Percentiles rank a stretch among this genome's conserved stretches.
phyloP scores from a whole-genome alignment of 2,888 invertebrate species.

The Liposcelis brunnea region DNA sequence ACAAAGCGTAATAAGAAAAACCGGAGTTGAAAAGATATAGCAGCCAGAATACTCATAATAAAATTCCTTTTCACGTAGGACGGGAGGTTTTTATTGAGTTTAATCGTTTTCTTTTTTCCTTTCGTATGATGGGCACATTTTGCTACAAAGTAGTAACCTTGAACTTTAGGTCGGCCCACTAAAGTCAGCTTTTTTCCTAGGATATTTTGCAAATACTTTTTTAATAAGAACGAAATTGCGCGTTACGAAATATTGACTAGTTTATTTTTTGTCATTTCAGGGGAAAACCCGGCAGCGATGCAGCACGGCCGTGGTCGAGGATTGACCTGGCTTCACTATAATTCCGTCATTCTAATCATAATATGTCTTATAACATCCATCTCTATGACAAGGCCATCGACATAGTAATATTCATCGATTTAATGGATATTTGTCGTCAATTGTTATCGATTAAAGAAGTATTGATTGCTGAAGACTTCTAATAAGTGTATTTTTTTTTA shows the following conservation, averaged over 20 bases:
- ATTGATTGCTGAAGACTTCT: too few species aligned
- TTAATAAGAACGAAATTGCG: neutral
- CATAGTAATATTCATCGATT: neutral
- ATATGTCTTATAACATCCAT: conserved; percentile 1
- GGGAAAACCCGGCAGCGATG: conserved; percentile 70
- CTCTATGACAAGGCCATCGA: neutral
- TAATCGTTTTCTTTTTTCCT: too few species aligned
- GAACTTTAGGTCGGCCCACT: too few species aligned
- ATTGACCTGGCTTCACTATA: conserved; percentile 20
- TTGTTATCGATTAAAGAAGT: neutral
- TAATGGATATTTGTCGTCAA: neutral
- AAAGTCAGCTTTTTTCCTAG: conserved; percentile 10
- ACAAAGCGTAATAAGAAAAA: too few species aligned
- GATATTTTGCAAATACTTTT: conserved; percentile 12
- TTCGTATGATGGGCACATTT: too few species aligned
- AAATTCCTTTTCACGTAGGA: too few species aligned
- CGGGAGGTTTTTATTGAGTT: too few species aligned
- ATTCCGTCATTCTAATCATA: neutral
- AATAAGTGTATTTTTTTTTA: too few species aligned
- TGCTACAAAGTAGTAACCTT: too few species aligned
- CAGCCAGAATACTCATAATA: too few species aligned
- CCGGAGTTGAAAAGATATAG: too few species aligned
- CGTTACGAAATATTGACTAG: too few species aligned
- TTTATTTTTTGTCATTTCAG: conserved; percentile 29
- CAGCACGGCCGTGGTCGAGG: conserved; percentile 36